phyloP scores from a whole-genome alignment of 2,888 invertebrate genomes.

The Troglohyphantes excavatus region DNA sequence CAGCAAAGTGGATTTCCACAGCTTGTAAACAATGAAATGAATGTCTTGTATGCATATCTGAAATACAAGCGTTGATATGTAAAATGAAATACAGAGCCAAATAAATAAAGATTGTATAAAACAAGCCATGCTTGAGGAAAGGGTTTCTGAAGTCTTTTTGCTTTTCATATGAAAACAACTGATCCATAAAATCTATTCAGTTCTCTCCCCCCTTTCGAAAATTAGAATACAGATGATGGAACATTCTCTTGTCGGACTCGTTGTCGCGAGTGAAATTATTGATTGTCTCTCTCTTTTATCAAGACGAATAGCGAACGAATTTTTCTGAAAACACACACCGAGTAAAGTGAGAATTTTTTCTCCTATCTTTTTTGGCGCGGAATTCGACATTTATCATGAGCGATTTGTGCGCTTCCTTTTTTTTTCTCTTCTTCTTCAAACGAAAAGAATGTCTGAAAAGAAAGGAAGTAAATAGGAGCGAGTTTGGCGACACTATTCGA shows the following conservation, averaged over 20 bases:
- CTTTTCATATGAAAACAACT: conserved; percentile 33
- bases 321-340: conserved; percentile 44
- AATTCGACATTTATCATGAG: conserved; percentile 24
- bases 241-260: conserved; percentile 9
- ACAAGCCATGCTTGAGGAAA: conserved; percentile 31
- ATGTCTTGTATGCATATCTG: too few species aligned
- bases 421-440: too few species aligned
- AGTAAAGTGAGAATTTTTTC: conserved; percentile 51
- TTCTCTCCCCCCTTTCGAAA: conserved; percentile 12
- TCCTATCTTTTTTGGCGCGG: conserved; percentile 4
- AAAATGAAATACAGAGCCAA: conserved; percentile 22
- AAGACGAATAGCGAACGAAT: conserved; percentile 67
- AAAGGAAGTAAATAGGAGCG: too few species aligned
- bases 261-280: conserved; percentile 55
- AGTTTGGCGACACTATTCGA: too few species aligned
- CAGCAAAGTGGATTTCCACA: too few species aligned
- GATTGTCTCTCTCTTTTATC: conserved; percentile 71
- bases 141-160: conserved; percentile 26
- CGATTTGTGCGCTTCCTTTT: too few species aligned
- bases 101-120: not conserved
- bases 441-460: too few species aligned
- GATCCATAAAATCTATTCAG: conserved; percentile 63
- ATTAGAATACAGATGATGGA: conserved; percentile 31
- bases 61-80: conserved; percentile 19
- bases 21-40: too few species aligned